A percentile compares a stretch with the other conserved stretches of the same genome.
phyloP scores from a whole-genome alignment of 2,888 invertebrate species.

The Idaea biselata region DNA sequence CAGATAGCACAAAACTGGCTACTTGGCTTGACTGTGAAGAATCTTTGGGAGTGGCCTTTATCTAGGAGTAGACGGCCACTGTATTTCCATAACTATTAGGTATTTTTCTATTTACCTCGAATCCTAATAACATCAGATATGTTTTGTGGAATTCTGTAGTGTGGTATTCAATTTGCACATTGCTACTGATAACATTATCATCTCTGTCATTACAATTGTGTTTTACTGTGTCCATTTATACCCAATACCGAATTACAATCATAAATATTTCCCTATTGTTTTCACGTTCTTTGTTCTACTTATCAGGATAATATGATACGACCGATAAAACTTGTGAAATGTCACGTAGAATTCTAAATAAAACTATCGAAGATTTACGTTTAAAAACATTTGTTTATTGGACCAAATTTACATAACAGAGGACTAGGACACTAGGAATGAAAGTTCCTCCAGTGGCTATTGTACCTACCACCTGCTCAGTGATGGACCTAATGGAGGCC shows the following conservation, averaged over 20 bases:
- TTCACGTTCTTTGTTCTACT: constrained; percentile 28
- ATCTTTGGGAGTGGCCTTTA: too few relatives aligned
- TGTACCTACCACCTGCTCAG: too few relatives aligned
- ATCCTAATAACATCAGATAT: not conserved
- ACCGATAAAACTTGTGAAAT: constrained; percentile 1
- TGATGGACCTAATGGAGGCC: too few relatives aligned
- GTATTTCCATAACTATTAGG: not conserved
- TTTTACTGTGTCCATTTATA: constrained; percentile 41
- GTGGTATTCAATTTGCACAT: constrained; percentile 31
- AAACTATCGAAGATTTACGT: not conserved
- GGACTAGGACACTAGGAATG: too few relatives aligned
- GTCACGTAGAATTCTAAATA: constrained; percentile 1
- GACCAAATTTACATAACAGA: too few relatives aligned
- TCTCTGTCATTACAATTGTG: constrained; percentile 45
- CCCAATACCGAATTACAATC: constrained; percentile 6
- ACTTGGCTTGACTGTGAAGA: too few relatives aligned
- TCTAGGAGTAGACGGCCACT: too few relatives aligned
- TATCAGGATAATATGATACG: constrained; percentile 3
- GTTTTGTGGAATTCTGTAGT: not conserved
- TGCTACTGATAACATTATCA: constrained; percentile 48
- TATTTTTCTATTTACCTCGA: not conserved
- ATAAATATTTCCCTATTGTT: not conserved
- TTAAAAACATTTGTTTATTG: not conserved
- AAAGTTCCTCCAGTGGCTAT: too few relatives aligned
- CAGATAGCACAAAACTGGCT: too few relatives aligned